Percentiles rank a stretch among this genome's conserved stretches.
phyloP scores from a whole-genome alignment of 2,888 invertebrate species.

The Synanthedon formicaeformis region DNA sequence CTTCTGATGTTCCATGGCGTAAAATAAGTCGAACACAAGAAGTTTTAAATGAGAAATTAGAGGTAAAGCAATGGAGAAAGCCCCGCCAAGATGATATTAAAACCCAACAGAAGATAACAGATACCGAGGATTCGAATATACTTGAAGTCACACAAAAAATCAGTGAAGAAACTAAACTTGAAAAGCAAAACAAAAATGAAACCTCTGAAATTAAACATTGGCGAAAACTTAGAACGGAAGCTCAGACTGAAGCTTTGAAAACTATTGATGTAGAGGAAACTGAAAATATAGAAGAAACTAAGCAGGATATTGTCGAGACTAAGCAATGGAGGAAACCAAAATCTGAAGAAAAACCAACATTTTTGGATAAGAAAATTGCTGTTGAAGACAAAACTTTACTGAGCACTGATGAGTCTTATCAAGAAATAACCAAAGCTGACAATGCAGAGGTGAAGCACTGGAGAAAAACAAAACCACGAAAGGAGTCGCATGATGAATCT shows the following conservation, averaged over 20 bases:
- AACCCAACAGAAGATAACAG: constrained; percentile 7
- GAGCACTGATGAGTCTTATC: constrained; percentile 1
- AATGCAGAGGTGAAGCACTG: constrained; percentile 9
- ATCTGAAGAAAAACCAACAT: constrained; percentile 8
- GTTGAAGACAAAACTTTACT: constrained; percentile 8
- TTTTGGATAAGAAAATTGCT: constrained; percentile 1
- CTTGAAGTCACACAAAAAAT: constrained; percentile 11
- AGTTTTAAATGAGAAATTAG: constrained; percentile 13
- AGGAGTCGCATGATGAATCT: constrained; percentile 45
- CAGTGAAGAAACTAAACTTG: constrained; percentile 7
- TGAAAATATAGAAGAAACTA: constrained; percentile 8
- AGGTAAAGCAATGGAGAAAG: constrained; percentile 29
- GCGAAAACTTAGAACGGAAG: constrained; percentile 5
- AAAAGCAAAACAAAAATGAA: constrained; percentile 1
- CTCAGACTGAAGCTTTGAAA: not conserved
- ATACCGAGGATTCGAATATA: constrained; percentile 18
- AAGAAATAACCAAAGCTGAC: not conserved
- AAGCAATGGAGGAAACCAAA: constrained; percentile 35
- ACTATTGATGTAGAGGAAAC: constrained; percentile 2
- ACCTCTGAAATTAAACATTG: constrained; percentile 7
- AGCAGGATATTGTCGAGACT: constrained; percentile 19
- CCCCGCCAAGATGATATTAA: constrained; percentile 13
- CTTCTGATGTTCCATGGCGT: constrained; percentile 46
- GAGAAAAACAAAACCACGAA: constrained; percentile 8
- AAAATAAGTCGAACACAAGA: constrained; percentile 19